A percentile compares a stretch with the other conserved stretches of the same genome.
Evolutionary conservation across 2,113 vertebrate genomes (phyloP).

Genomic region (Hoplias malabaricus): DNA sequence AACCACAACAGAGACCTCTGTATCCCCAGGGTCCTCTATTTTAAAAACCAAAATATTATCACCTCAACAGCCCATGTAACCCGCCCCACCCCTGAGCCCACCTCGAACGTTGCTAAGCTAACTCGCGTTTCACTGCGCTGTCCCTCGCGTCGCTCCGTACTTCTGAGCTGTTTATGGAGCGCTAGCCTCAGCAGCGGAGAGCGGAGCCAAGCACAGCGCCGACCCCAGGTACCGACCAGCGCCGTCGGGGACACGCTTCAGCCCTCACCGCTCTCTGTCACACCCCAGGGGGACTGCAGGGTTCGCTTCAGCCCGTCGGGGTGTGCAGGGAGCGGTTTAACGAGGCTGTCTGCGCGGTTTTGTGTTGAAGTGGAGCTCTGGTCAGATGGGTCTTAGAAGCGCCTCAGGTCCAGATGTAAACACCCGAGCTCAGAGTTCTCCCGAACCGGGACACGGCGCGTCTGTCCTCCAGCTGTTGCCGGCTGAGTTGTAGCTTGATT

Average conservation of each 20-base stretch:
- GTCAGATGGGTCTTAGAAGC: background rate
- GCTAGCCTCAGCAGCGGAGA: conserved; percentile 53
- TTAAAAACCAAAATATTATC: too few species aligned
- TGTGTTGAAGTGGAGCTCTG: background rate
- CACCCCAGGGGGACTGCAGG: background rate
- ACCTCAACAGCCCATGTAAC: too few species aligned
- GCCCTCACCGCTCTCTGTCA: too few species aligned
- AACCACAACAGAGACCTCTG: too few species aligned
- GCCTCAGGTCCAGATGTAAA: background rate
- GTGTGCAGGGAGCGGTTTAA: background rate
- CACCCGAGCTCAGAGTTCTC: background rate
- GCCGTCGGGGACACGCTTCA: background rate
- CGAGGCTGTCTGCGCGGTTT: background rate
- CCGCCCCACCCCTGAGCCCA: too few species aligned
- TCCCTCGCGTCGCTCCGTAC: conserved; percentile 49
- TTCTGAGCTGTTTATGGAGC: conserved; percentile 50
- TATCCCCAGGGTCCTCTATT: too few species aligned
- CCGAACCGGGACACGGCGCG: background rate
- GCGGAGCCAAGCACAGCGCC: background rate
- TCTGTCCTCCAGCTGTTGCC: background rate
- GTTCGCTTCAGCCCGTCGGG: background rate
- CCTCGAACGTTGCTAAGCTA: background rate
- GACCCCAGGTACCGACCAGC: background rate
- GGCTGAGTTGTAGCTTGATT: too few species aligned
- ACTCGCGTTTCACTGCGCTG: conserved; percentile 49